Conservation (phyloP, 2,113 vertebrate genomes). For the Suncus etruscus region DNA sequence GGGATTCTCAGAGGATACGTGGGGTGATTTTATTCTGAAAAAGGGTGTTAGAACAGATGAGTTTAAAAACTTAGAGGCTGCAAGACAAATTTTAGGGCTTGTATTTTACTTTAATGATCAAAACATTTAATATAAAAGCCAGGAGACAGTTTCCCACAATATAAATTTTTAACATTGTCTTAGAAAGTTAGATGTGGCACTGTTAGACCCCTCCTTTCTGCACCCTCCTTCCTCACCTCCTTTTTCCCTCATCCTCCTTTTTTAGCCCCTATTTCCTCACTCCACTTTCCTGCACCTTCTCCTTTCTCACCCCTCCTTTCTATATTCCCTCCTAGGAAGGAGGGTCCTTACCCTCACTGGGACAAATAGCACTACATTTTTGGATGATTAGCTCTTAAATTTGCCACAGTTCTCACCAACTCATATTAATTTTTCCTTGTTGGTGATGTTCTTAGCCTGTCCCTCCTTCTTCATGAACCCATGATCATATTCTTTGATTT, state of each 20-base stretch:
- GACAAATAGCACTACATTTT: too few relatives aligned
- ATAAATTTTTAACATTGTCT: neutral
- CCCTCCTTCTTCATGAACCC: neutral
- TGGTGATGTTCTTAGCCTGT: neutral
- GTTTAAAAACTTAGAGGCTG: neutral
- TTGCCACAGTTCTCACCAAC: neutral
- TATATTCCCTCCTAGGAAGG: too few relatives aligned
- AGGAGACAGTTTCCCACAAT: constrained; percentile 27
- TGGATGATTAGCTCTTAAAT: neutral
- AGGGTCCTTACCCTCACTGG: too few relatives aligned
- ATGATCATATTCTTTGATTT: neutral
- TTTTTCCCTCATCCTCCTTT: neutral
- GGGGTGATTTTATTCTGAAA: too few relatives aligned
- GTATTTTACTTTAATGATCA: constrained; percentile 29
- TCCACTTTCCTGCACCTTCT: too few relatives aligned
- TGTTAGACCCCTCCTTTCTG: too few relatives aligned
- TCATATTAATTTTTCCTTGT: neutral
- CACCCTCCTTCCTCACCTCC: neutral
- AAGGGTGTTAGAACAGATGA: too few relatives aligned
- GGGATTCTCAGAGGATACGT: too few relatives aligned
- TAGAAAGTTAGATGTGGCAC: neutral
- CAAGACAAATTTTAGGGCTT: neutral
- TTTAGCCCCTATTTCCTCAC: too few relatives aligned
- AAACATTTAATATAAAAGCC: constrained; percentile 49
- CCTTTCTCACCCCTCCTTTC: too few relatives aligned